Percentiles rank a stretch among this genome's conserved stretches.
Evolutionary conservation across 1,140 invertebrate genomes (phyloP).

Genomic region (Lithobius niger): DNA sequence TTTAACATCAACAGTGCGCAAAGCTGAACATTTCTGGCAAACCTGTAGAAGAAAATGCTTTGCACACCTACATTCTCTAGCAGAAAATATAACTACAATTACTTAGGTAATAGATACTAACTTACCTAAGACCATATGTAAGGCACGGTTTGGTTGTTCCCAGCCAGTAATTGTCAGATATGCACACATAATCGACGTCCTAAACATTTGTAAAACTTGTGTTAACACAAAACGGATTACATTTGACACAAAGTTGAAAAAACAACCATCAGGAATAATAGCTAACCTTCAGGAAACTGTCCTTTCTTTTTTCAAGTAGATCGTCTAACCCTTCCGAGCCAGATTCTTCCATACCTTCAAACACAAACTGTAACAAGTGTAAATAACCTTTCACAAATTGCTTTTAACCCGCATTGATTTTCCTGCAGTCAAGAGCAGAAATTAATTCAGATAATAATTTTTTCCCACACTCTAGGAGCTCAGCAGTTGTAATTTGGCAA

Average conservation of each 20-base stretch:
- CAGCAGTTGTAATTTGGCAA: too few species aligned
- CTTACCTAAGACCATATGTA: constrained; percentile 80
- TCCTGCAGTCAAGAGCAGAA: too few species aligned
- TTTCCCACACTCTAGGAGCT: too few species aligned
- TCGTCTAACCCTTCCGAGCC: constrained; percentile 91
- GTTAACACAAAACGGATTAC: too few species aligned
- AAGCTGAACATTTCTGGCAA: too few species aligned
- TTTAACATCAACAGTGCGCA: too few species aligned
- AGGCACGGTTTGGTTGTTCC: constrained; percentile 92
- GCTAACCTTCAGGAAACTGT: constrained; percentile 52
- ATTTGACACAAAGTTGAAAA: background rate
- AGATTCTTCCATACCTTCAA: constrained; percentile 98
- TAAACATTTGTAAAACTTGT: constrained; percentile 19
- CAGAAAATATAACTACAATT: too few species aligned
- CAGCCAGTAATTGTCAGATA: constrained; percentile 98
- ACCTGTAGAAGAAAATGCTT: too few species aligned
- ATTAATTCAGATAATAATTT: too few species aligned
- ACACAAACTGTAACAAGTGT: constrained; percentile 55
- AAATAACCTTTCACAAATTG: too few species aligned
- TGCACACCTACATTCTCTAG: too few species aligned
- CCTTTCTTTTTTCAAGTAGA: constrained; percentile 56
- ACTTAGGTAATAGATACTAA: background rate
- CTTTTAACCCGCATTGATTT: too few species aligned
- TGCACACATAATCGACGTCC: constrained; percentile 86
- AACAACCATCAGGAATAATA: background rate